Evolutionary conservation across 2,888 invertebrate genomes (phyloP).

Genomic region (Cyaniris semiargus): DNA sequence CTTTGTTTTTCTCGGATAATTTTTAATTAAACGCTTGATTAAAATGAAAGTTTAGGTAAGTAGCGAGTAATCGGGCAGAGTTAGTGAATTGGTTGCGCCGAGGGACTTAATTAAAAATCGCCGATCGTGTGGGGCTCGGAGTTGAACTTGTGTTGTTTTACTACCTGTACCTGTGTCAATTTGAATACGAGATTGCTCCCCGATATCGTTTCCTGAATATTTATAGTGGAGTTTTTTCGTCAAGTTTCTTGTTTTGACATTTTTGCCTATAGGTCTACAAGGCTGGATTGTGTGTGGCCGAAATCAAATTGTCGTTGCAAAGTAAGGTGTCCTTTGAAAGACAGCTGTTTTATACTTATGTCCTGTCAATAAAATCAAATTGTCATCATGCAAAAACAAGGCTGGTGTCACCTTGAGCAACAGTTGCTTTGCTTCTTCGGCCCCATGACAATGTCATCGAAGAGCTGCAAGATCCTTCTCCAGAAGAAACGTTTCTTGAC

Average conservation of each 20-base stretch:
- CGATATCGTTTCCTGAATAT: slow-evolving; percentile 49
- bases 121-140: slow-evolving; percentile 78
- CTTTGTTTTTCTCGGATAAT: slow-evolving; percentile 81
- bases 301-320: too few species aligned
- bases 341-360: background rate
- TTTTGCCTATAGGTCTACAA: too few species aligned
- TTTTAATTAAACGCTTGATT: slow-evolving; percentile 82
- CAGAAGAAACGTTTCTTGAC: too few species aligned
- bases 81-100: slow-evolving; percentile 81
- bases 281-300: too few species aligned
- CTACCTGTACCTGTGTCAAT: slow-evolving; percentile 70
- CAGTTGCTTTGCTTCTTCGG: too few species aligned
- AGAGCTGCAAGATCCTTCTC: too few species aligned
- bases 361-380: too few species aligned
- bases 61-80: slow-evolving; percentile 79
- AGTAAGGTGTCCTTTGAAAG: too few species aligned
- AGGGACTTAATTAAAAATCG: slow-evolving; percentile 81
- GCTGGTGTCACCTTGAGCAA: too few species aligned
- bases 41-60: slow-evolving; percentile 81
- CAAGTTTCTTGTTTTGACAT: background rate
- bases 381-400: too few species aligned
- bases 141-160: slow-evolving; percentile 78
- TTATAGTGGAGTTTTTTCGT: slow-evolving; percentile 38
- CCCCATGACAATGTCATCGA: too few species aligned
- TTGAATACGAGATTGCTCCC: slow-evolving; percentile 75